Conservation (phyloP, 1,140 invertebrate species). For the Formica selysi region DNA sequence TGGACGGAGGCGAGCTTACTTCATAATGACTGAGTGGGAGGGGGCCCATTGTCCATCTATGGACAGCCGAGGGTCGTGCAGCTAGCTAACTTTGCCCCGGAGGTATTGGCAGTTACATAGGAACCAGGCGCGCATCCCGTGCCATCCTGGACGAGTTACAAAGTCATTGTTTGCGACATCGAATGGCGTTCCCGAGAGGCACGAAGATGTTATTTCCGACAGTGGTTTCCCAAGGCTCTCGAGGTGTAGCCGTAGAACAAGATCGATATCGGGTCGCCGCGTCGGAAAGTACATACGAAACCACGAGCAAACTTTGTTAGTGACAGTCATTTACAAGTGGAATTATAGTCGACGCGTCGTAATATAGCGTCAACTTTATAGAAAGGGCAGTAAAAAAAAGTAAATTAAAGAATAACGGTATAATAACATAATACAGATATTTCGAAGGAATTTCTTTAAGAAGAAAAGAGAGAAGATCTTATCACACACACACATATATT, state of each 20-base stretch:
- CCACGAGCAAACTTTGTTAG: constrained; percentile 45
- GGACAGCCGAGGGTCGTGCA: constrained; percentile 59
- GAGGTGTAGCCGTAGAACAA: constrained; percentile 39
- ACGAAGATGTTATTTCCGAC: constrained; percentile 70
- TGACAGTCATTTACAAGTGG: constrained; percentile 38
- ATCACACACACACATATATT: too few relatives aligned
- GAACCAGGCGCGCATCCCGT: constrained; percentile 42
- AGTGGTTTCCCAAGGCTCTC: constrained; percentile 27
- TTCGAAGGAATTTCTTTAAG: background rate
- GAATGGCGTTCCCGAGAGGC: constrained; percentile 61
- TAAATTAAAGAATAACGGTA: background rate
- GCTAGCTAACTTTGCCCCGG: constrained; percentile 73
- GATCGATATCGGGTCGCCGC: constrained; percentile 60
- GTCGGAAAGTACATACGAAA: background rate
- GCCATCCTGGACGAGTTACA: constrained; percentile 72
- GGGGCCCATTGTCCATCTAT: constrained; percentile 69
- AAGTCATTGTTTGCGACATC: constrained; percentile 75
- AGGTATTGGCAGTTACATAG: constrained; percentile 71
- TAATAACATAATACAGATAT: background rate
- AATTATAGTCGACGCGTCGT: background rate
- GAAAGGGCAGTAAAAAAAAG: background rate
- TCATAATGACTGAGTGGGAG: constrained; percentile 74
- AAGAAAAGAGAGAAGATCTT: background rate
- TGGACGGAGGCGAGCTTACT: constrained; percentile 71
- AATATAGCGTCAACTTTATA: background rate